Conservation (phyloP, 2,888 invertebrate species). For the Chironomus tentans region DNA sequence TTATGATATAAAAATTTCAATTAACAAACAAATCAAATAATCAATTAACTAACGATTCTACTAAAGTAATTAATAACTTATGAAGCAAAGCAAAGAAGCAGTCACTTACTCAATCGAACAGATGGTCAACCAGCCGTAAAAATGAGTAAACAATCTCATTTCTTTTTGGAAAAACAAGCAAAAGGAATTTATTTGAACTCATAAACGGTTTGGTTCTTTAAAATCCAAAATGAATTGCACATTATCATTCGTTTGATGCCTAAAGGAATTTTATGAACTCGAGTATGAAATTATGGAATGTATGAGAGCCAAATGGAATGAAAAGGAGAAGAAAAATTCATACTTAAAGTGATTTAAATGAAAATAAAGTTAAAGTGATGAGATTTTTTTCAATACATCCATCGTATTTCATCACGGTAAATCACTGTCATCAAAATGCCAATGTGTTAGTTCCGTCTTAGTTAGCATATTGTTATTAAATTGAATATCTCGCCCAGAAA, state of each 20-base stretch:
- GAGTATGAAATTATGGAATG: too few species aligned
- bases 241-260: slow-evolving; percentile 17
- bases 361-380: background rate
- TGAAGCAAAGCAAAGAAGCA: too few species aligned
- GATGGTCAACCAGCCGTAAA: too few species aligned
- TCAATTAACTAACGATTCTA: too few species aligned
- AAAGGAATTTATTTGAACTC: background rate
- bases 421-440: background rate
- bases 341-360: background rate
- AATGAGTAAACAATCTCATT: too few species aligned
- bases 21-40: too few species aligned
- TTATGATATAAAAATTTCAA: too few species aligned
- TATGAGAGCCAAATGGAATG: too few species aligned
- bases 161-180: too few species aligned
- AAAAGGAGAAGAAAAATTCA: background rate
- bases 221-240: slow-evolving; percentile 20
- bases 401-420: background rate
- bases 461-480: too few species aligned
- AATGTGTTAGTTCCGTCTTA: slow-evolving; percentile 7
- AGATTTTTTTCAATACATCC: background rate
- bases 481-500: background rate
- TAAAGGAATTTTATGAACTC: background rate
- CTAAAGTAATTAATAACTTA: too few species aligned
- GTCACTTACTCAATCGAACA: too few species aligned
- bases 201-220: background rate